Evolutionary conservation across 2,113 vertebrate genomes (phyloP).

Genomic region (Erythrolamprus reginae): DNA sequence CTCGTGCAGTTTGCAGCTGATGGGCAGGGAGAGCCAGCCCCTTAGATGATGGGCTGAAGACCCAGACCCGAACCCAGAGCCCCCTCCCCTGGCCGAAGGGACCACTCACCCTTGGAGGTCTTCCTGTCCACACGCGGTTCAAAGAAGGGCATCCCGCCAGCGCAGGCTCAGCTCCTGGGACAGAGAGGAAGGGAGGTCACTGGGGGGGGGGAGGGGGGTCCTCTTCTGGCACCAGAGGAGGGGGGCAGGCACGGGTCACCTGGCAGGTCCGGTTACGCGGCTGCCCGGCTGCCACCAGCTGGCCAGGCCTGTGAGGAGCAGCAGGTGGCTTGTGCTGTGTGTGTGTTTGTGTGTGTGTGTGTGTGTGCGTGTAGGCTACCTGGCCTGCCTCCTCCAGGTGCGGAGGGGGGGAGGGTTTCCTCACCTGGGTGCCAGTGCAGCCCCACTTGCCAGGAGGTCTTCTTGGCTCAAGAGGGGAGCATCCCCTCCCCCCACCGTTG

Average conservation of each 20-base stretch:
- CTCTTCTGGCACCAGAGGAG: neutral
- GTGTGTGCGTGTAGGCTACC: neutral
- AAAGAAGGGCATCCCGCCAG: neutral
- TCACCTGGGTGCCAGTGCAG: neutral
- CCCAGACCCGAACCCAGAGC: too few species aligned
- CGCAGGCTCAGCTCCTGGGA: neutral
- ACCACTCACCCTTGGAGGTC: neutral
- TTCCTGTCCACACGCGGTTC: neutral
- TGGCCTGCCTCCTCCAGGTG: neutral
- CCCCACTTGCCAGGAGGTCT: neutral
- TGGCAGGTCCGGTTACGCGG: neutral
- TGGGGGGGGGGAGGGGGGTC: too few species aligned
- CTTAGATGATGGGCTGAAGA: too few species aligned
- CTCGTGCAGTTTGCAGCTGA: too few species aligned
- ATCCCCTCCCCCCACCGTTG: neutral
- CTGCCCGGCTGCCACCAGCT: neutral
- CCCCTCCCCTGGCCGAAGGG: too few species aligned
- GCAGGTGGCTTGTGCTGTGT: too few species aligned
- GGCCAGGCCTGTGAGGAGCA: neutral
- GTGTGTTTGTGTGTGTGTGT: too few species aligned
- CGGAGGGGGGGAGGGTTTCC: neutral
- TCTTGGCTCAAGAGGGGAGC: neutral
- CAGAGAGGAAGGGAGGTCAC: conserved; percentile 22
- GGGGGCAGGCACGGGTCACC: neutral
- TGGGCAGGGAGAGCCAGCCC: too few species aligned